Conservation (phyloP, 2,888 invertebrate genomes). For the Drosophila testacea region DNA sequence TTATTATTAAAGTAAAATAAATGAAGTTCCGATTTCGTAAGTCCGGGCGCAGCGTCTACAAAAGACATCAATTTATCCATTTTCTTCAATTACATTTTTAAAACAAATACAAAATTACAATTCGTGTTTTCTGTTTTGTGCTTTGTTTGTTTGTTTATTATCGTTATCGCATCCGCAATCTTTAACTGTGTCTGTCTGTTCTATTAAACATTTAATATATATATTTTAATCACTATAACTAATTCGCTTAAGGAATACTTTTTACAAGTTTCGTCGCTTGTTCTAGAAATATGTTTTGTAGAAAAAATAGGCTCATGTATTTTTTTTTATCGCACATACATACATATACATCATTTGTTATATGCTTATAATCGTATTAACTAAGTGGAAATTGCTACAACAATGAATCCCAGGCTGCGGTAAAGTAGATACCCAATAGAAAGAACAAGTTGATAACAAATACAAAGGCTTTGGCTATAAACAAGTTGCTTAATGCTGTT, state of each 20-base stretch:
- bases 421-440: slow-evolving; percentile 31
- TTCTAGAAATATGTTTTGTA: slow-evolving; percentile 63
- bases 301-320: slow-evolving; percentile 58
- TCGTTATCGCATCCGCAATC: slow-evolving; percentile 2
- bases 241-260: slow-evolving; percentile 73
- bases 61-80: slow-evolving; percentile 55
- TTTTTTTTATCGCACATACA: slow-evolving; percentile 12
- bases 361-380: slow-evolving; percentile 29
- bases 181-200: slow-evolving; percentile 18
- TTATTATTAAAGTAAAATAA: slow-evolving; percentile 76
- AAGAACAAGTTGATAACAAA: slow-evolving; percentile 41
- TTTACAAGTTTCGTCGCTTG: slow-evolving; percentile 69
- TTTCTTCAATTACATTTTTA: slow-evolving; percentile 38
- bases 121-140: slow-evolving; percentile 38
- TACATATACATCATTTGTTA: background rate
- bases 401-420: slow-evolving; percentile 51
- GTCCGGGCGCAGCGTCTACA: slow-evolving; percentile 58
- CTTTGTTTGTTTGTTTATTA: background rate
- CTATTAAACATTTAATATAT: slow-evolving; percentile 50
- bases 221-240: slow-evolving; percentile 61
- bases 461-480: slow-evolving; percentile 39
- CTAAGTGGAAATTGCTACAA: slow-evolving; percentile 59
- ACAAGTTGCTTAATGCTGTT: slow-evolving; percentile 3
- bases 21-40: slow-evolving; percentile 76
- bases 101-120: slow-evolving; percentile 37